Base-by-base conservation (phyloP, 2,888 invertebrate species). In the Cancer borealis region DNA sequence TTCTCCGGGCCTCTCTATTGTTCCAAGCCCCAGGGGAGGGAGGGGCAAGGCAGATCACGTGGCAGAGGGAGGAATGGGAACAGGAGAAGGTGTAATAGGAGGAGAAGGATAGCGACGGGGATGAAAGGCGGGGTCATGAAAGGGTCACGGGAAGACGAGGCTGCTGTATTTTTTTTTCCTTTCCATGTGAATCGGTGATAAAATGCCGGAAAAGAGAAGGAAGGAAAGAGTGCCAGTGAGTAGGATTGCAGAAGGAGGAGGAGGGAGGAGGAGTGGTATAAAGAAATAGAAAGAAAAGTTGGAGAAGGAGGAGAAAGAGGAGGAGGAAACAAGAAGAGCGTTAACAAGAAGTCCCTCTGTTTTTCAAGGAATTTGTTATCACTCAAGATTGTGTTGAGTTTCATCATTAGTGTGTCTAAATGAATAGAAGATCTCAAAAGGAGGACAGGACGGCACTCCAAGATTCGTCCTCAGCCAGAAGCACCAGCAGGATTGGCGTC, bases 1-100 rank as follows among this genome's bases (percentile, higher is more conserved):
- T 39, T 91, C 60, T 91, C 26, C 26, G 91, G 60, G 66, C 45
- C 91, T 39, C 60, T n/a, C 91, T 60, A 91, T 91, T 91, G 66
- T 66, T 6, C 91, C 21, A 21, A 39, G 30, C 30, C 91, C 60
- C 39, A n/a, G 60, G 66, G 60, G 39, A 39, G 30, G 91, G 91
- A 90, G 91, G 30, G 79, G 30, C 6, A 79, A 46, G 46, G 46
- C 8, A 21, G 91, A 60, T 30, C 30, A 45, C 30, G 91, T 39
- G 91, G 30, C 39, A 12, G 46, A 39, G 60, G 26, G 60, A 14
- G 60, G 91, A 21, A 12, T 3, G 6, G 60, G 60, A 39, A 66
- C 8, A 79, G 79, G 79, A 79, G 79, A 30, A 30, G 79, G 79
- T 26, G 26, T 26, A 49, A 21, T 12, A 30, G 91, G 66, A 90